A percentile compares a stretch with the other conserved stretches of the same genome.
Conservation (phyloP, 2,888 invertebrate species). For the Sthenelais limicola region DNA sequence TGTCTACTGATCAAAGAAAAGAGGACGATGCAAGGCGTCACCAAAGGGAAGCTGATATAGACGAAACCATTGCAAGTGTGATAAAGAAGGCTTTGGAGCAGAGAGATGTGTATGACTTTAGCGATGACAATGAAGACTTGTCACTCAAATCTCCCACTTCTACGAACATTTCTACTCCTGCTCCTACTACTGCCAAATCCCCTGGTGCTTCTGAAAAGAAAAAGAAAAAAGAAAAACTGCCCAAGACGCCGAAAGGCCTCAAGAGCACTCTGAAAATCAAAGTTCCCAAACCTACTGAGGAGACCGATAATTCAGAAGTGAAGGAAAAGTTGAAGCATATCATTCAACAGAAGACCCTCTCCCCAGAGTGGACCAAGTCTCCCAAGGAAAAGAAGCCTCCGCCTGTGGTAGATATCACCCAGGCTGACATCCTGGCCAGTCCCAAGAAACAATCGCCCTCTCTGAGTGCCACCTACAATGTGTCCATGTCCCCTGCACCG, state of each 20-base stretch:
- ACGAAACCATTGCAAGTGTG: slow-evolving; percentile 38
- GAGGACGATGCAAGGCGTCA: slow-evolving; percentile 4
- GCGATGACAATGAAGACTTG: slow-evolving; percentile 26
- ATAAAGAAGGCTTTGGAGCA: slow-evolving; percentile 13
- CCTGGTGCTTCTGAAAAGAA: slow-evolving; percentile 25
- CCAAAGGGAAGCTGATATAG: slow-evolving; percentile 33
- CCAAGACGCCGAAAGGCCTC: background rate
- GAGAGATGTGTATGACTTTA: slow-evolving; percentile 20
- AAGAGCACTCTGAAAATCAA: too few relatives aligned
- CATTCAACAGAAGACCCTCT: background rate
- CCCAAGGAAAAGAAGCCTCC: slow-evolving; percentile 11
- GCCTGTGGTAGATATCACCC: background rate
- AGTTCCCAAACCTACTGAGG: background rate
- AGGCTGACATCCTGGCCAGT: background rate
- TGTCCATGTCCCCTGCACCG: slow-evolving; percentile 13
- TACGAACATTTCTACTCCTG: background rate
- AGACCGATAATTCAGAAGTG: slow-evolving; percentile 10
- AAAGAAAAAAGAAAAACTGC: slow-evolving; percentile 1
- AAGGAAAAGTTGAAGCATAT: slow-evolving; percentile 25
- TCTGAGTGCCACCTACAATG: background rate
- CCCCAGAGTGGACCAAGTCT: background rate
- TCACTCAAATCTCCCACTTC: background rate
- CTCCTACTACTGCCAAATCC: background rate
- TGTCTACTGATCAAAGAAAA: slow-evolving; percentile 9
- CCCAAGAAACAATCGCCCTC: background rate